Evolutionary conservation across 2,113 vertebrate species (phyloP).

Genomic region (Parus major): DNA sequence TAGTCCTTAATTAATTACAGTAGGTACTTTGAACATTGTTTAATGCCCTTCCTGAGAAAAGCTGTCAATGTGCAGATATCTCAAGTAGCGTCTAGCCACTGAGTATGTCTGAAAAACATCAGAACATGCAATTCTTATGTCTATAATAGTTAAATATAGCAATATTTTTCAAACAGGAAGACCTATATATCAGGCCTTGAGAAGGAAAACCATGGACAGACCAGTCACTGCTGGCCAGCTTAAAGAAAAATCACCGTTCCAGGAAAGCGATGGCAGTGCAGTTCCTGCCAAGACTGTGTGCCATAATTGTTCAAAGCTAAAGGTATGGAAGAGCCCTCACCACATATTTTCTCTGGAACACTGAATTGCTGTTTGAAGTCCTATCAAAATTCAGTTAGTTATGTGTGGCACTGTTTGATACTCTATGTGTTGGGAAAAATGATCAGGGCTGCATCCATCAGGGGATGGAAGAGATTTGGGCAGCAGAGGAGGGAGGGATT

Average conservation of each 20-base stretch:
- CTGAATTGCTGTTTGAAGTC: background rate
- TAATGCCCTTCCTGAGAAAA: background rate
- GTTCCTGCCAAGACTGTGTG: background rate
- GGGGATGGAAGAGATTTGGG: background rate
- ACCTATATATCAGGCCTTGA: background rate
- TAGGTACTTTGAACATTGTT: background rate
- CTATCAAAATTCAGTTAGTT: background rate
- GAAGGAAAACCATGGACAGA: constrained; percentile 33
- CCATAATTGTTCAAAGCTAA: constrained; percentile 41
- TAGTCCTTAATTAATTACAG: background rate
- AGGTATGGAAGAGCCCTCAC: constrained; percentile 25
- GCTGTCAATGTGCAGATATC: background rate
- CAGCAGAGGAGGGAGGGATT: background rate
- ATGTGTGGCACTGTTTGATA: background rate
- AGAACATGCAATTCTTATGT: background rate
- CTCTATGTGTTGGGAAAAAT: background rate
- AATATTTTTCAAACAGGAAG: constrained; percentile 9
- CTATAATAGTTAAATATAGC: background rate
- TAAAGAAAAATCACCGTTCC: constrained; percentile 22
- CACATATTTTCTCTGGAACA: background rate
- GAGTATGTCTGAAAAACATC: background rate
- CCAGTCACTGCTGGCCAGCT: background rate
- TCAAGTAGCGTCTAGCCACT: background rate
- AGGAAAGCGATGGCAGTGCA: background rate
- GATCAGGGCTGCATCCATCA: background rate